Conservation (phyloP, 2,113 vertebrate genomes). For the Toxotes chatareus region DNA sequence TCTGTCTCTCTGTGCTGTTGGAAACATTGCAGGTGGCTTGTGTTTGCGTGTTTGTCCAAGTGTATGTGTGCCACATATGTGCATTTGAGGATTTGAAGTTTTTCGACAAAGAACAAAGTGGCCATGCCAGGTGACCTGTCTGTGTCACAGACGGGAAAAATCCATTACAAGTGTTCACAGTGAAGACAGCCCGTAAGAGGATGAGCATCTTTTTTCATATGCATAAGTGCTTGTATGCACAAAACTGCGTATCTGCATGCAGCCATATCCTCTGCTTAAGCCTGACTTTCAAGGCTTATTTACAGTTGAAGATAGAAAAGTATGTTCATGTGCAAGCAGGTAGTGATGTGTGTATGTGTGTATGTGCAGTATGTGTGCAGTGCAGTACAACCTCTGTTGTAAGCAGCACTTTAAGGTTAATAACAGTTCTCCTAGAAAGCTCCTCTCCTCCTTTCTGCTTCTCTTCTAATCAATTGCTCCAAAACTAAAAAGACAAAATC, state of each 20-base stretch:
- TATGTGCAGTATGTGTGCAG: background rate
- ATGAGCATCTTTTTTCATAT: background rate
- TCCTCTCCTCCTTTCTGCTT: conserved; percentile 11
- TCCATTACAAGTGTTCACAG: background rate
- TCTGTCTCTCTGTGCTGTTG: background rate
- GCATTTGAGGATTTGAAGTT: background rate
- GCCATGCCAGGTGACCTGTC: background rate
- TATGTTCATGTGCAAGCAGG: background rate
- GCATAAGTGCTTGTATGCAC: background rate
- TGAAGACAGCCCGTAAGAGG: background rate
- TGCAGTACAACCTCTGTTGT: conserved; percentile 1
- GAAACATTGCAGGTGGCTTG: background rate
- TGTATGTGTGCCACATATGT: background rate
- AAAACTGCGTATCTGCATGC: background rate
- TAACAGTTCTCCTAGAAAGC: conserved; percentile 16
- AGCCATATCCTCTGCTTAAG: background rate
- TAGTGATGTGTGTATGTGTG: background rate
- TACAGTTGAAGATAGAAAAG: background rate
- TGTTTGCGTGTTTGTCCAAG: background rate
- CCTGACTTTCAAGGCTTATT: background rate
- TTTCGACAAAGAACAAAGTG: background rate
- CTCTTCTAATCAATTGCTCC: conserved; percentile 20
- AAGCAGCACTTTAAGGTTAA: conserved; percentile 45
- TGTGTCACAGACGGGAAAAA: background rate
- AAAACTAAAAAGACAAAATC: conserved; percentile 20